Evolutionary conservation across 2,113 vertebrate species (phyloP), one percentile per base, ranked within the genome.

Genomic region (Salvelinus sp.): DNA sequence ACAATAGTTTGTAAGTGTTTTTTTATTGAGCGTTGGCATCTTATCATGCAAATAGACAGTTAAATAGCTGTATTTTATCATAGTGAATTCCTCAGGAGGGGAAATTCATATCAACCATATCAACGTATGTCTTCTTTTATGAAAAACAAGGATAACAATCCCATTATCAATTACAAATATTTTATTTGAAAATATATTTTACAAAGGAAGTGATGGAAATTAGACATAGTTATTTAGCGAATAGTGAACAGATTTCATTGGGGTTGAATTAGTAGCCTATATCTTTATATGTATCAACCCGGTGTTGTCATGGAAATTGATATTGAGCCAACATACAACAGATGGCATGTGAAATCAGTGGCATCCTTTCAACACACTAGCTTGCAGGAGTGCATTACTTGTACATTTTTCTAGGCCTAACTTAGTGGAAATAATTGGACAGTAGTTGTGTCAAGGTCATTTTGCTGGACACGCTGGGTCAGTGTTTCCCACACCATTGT

Each of bases 321-420:
- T 16, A 20, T 14, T 3, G 63, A 58, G 88, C 84, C 88, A 86
- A 74, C 81, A 78, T 54, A 1, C 79, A 87, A 75, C 89, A 92
- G 91, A 92, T 90, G 89, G 90, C 83, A 22, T 0, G 74, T 84
- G 82, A 80, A 89, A 85, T 88, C 79, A 33, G 88, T 89, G 90
- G 88, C 87, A 30, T 25, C 3, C 68, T 75, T 74, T 87, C 87
- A 87, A 79, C 81, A 81, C 4, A 4, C 81, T 74, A 76, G 71
- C 86, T 87, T 81, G 74, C 79, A 50, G 76, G 75, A 47, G 67
- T 82, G 50, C 33, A 7, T 33, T 6, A 33, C 33, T 33, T 33
- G 5, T 33, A 33, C 5, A 1, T 33, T 33, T 33, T 7, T 33
- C 6, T 33, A 54, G 16, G 50, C 50, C 50, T 54, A 14, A 18